Percentiles rank a stretch among this genome's conserved stretches.
Evolutionary conservation across 1,140 invertebrate species (phyloP).

Genomic region (Diuraphis noxia): DNA sequence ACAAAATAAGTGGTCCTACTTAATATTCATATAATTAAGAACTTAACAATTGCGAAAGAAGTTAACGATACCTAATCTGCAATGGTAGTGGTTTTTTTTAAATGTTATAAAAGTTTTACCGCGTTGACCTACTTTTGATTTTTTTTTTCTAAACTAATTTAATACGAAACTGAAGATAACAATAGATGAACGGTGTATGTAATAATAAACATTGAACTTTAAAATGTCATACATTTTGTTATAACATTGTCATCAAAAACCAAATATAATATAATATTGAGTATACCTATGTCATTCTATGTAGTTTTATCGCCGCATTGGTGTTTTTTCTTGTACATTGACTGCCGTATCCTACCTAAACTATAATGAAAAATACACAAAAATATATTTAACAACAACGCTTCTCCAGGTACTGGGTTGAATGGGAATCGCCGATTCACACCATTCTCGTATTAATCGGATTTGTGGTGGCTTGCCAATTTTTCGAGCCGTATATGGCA

Average conservation of each 20-base stretch:
- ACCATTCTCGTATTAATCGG: constrained; percentile 85
- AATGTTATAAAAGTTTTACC: neutral
- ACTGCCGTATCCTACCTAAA: neutral
- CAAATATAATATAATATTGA: neutral
- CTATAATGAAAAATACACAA: neutral
- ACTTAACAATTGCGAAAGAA: neutral
- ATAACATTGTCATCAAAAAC: neutral
- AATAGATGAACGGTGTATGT: neutral
- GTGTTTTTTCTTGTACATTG: neutral
- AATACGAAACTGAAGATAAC: neutral
- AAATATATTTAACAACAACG: constrained; percentile 3
- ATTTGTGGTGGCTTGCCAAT: constrained; percentile 80
- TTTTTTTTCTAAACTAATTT: neutral
- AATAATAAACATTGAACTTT: neutral
- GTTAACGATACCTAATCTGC: neutral
- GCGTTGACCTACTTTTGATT: neutral
- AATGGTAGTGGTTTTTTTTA: neutral
- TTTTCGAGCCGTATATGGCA: constrained; percentile 87
- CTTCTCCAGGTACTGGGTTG: constrained; percentile 83
- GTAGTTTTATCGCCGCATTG: neutral
- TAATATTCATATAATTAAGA: neutral
- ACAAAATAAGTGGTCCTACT: neutral
- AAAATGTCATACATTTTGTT: neutral
- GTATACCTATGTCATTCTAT: neutral
- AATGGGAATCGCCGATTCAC: constrained; percentile 92